Conservation (phyloP, 2,797 vertebrate species). For the Thripadectes ignobilis region DNA sequence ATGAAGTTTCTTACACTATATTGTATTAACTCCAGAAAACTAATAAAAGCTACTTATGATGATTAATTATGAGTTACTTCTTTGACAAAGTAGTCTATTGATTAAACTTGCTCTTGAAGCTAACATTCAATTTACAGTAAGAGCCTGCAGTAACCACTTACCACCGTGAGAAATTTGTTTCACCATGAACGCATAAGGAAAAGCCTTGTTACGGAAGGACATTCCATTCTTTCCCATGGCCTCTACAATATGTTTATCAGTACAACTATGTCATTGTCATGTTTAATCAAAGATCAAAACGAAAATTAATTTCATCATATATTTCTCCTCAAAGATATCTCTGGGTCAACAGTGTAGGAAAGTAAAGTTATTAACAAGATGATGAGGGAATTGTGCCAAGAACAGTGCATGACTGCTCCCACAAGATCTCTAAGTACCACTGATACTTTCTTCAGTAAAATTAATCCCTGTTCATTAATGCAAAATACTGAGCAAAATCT, state of each 20-base stretch:
- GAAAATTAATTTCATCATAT: constrained; percentile 32
- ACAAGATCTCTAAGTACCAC: constrained; percentile 29
- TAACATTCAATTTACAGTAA: not conserved
- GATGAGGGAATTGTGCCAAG: constrained; percentile 42
- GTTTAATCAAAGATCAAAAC: constrained; percentile 44
- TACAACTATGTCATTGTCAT: not conserved
- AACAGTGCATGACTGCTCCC: constrained; percentile 21
- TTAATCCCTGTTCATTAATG: constrained; percentile 40
- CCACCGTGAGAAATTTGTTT: not conserved
- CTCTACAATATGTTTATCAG: not conserved
- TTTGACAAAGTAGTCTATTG: not conserved
- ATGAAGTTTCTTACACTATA: not conserved
- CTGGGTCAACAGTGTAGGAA: constrained; percentile 48
- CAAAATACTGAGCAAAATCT: not conserved
- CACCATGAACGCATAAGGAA: not conserved
- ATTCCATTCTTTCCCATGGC: not conserved
- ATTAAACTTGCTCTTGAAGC: not conserved
- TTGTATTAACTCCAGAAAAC: not conserved
- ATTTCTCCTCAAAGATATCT: constrained; percentile 19
- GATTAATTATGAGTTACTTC: not conserved
- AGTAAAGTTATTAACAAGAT: constrained; percentile 46
- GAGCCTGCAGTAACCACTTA: not conserved
- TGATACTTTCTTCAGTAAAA: constrained; percentile 43
- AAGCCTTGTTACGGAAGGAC: not conserved
- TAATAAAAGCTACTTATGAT: not conserved